Percentiles rank a stretch among this genome's conserved stretches.
These are phyloP conservation scores for Steromphala cineraria DNA, from an alignment of 2,888 invertebrate species.

Conservation along the genomic window DNA sequence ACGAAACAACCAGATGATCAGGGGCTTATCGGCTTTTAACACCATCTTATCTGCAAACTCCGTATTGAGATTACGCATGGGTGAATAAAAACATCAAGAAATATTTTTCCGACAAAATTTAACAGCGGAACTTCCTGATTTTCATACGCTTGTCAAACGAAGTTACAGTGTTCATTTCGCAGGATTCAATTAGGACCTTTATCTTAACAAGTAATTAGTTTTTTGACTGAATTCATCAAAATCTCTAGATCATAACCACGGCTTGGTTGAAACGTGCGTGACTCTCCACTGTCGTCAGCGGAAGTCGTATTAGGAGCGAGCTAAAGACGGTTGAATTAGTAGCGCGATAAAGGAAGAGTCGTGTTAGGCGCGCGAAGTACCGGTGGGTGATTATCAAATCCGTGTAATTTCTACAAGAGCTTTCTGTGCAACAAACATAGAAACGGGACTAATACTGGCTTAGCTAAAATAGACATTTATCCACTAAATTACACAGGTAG, in stretches of 20 bases:
- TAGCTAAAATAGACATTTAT: not conserved
- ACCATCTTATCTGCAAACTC: no score
- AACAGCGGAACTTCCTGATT: not conserved
- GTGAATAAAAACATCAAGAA: not conserved
- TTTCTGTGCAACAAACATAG: not conserved
- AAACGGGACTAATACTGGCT: not conserved
- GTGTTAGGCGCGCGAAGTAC: not conserved
- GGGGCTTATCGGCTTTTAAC: no score
- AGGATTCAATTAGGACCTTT: not conserved
- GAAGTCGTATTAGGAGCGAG: no score
- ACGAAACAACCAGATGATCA: no score
- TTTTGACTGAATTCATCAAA: not conserved
- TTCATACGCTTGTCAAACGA: not conserved
- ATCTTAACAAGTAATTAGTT: not conserved
- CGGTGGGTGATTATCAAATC: not conserved
- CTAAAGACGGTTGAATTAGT: no score
- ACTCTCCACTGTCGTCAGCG: not conserved
- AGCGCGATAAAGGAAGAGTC: no score
- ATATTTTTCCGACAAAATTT: conserved; percentile 8
- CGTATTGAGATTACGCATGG: no score
- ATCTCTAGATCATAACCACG: not conserved
- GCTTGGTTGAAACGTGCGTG: not conserved
- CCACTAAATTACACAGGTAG: not conserved
- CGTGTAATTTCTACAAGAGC: not conserved
- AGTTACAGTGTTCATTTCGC: not conserved